These are phyloP conservation scores for Mionectes macconnelli DNA, from an alignment of 2,113 vertebrate species.

Conservation along the genomic window DNA sequence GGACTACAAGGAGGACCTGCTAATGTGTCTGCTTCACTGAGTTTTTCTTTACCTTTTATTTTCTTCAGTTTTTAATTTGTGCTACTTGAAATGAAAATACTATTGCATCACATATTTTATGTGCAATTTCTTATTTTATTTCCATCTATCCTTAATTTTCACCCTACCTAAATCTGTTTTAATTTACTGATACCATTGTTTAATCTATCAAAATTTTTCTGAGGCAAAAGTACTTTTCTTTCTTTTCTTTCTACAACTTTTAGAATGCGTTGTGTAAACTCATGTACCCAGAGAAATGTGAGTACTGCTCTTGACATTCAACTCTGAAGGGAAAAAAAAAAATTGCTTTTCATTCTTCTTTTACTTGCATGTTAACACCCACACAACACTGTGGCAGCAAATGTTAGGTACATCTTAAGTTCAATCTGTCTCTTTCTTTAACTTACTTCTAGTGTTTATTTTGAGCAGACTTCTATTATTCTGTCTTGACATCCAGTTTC, in stretches of 20 bases:
- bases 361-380: not conserved
- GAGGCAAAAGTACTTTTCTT: not conserved
- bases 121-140: not conserved
- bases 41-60: not conserved
- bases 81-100: not conserved
- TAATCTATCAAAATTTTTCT: not conserved
- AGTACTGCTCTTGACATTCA: not conserved
- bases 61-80: not conserved
- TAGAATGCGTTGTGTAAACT: not conserved
- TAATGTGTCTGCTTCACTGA: not conserved
- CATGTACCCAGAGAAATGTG: not conserved
- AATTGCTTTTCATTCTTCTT: not conserved
- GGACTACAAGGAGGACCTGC: not conserved
- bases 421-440: not conserved
- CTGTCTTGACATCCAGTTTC: not conserved
- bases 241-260: not conserved
- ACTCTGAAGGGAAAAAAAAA: not conserved
- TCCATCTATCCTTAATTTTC: not conserved
- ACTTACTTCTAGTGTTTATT: not conserved
- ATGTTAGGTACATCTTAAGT: not conserved
- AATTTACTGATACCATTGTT: not conserved
- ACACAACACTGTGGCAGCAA: not conserved
- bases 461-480: not conserved
- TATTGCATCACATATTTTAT: not conserved
- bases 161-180: not conserved